Conservation (phyloP, 1,140 invertebrate species). For the Diorhabda carinulata region DNA sequence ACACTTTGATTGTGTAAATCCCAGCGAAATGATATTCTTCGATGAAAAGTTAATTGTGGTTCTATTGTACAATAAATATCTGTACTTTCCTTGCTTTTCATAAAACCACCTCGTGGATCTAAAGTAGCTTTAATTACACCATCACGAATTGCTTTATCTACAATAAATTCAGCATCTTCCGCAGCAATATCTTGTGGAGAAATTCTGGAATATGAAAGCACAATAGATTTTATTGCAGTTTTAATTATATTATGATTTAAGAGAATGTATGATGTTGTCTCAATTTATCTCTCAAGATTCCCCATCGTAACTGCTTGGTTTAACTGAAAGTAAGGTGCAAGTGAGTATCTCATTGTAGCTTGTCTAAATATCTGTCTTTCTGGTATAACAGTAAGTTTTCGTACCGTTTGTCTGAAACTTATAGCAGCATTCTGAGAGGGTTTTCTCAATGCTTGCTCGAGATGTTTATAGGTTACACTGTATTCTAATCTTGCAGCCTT, state of each 20-base stretch:
- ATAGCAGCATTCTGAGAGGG: slow-evolving; percentile 95
- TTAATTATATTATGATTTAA: slow-evolving; percentile 99
- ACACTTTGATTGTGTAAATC: slow-evolving; percentile 98
- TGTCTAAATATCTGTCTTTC: slow-evolving; percentile 87
- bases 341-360: slow-evolving; percentile 75
- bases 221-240: slow-evolving; percentile 95
- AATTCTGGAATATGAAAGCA: slow-evolving; percentile 93
- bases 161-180: slow-evolving; percentile 98
- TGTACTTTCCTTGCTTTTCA: slow-evolving; percentile 94
- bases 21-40: slow-evolving; percentile 95
- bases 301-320: slow-evolving; percentile 96
- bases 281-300: slow-evolving; percentile 85
- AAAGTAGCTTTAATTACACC: slow-evolving; percentile 97
- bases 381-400: slow-evolving; percentile 95
- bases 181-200: slow-evolving; percentile 92
- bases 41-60: slow-evolving; percentile 95
- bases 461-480: slow-evolving; percentile 91
- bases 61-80: slow-evolving; percentile 97
- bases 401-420: slow-evolving; percentile 97
- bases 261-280: slow-evolving; percentile 89
- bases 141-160: slow-evolving; percentile 98
- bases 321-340: slow-evolving; percentile 94
- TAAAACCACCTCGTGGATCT: slow-evolving; percentile 92
- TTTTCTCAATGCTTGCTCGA: slow-evolving; percentile 91
- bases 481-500: slow-evolving; percentile 97